Evolutionary conservation across 2,797 vertebrate species (phyloP), one percentile per base, ranked within the genome.

Genomic region (Knipowitschia caucasica): DNA sequence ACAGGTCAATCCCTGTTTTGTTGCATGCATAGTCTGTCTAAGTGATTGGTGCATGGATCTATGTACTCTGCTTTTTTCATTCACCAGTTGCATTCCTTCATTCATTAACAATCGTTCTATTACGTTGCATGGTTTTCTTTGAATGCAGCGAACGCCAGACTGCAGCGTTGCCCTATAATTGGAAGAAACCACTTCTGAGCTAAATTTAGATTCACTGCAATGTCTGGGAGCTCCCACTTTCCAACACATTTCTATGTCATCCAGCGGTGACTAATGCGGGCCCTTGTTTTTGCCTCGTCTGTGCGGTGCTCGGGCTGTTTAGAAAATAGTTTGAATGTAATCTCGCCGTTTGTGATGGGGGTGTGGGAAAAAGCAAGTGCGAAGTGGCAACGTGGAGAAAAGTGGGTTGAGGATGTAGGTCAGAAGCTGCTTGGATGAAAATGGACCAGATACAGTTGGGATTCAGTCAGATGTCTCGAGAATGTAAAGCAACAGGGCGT

Each of bases 321-420:
- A 14, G 11, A 17, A 69, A 63, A 69, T 57, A 64, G 30, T 40
- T 59, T 47, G 40, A 56, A 57, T 2, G 36, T 54, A 21, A 8
- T 27, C 47, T 52, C 35, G 50, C 58, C 33, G 29, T 18, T 17
- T 50, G 20, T 35, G 43, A n/a, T 35, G 3, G 33, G 18, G 20
- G n/a, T 12, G 5, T 25, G n/a, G n/a, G 36, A 44, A 50, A 62
- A 78, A 63, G 53, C 56, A 56, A 63, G 31, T 45, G 50, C 56
- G 66, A 60, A 60, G 69, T 51, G 26, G 62, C 42, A 25, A 15
- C 15, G 26, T 35, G 55, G 39, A 33, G 60, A 62, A 56, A 89
- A 88, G 67, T 86, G 69, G 87, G 80, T 85, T 85, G 82, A 67
- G 79, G 81, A 89, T 89, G 77, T 88, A 79, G 89, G 89, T 86